Conservation (phyloP, 2,888 invertebrate genomes). For the Neria commutata region DNA sequence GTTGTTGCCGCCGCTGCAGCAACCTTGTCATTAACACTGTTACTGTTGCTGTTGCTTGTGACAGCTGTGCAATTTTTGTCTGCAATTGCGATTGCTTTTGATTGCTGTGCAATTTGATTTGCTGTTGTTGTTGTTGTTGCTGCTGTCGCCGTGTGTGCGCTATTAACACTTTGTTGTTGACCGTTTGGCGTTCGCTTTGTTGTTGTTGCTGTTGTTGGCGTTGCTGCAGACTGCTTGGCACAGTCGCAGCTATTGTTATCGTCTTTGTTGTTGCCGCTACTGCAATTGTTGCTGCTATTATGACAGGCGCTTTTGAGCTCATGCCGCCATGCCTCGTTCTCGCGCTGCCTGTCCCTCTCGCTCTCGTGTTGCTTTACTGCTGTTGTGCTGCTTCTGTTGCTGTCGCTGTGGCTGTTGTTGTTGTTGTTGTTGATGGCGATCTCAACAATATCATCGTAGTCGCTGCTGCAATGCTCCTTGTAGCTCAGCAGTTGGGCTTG, state of each 20-base stretch:
- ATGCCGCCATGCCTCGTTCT: neutral
- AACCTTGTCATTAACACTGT: slow-evolving; percentile 17
- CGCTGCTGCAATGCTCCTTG: slow-evolving; percentile 34
- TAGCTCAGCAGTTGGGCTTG: slow-evolving; percentile 18
- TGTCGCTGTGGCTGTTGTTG: slow-evolving; percentile 32
- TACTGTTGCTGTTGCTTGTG: slow-evolving; percentile 11
- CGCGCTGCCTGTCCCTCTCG: no score
- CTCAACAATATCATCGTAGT: slow-evolving; percentile 36
- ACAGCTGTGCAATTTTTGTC: slow-evolving; percentile 26
- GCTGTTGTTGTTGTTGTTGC: slow-evolving; percentile 37
- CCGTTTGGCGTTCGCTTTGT: slow-evolving; percentile 25
- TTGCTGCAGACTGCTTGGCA: no score
- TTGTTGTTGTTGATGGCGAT: slow-evolving; percentile 23
- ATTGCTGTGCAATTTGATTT: neutral
- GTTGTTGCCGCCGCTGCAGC: slow-evolving; percentile 23
- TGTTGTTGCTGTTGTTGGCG: slow-evolving; percentile 31
- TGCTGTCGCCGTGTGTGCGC: slow-evolving; percentile 35
- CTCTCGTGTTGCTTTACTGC: neutral
- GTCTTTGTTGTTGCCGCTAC: slow-evolving; percentile 40
- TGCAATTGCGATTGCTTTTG: neutral
- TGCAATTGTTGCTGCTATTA: slow-evolving; percentile 38
- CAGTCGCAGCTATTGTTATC: slow-evolving; percentile 38
- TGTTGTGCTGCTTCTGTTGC: slow-evolving; percentile 47
- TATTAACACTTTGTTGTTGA: slow-evolving; percentile 32
- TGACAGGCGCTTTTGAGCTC: neutral